Evolutionary conservation across 1,140 invertebrate species (phyloP), one percentile per base, ranked within the genome.

Genomic region (Orius insidiosus): DNA sequence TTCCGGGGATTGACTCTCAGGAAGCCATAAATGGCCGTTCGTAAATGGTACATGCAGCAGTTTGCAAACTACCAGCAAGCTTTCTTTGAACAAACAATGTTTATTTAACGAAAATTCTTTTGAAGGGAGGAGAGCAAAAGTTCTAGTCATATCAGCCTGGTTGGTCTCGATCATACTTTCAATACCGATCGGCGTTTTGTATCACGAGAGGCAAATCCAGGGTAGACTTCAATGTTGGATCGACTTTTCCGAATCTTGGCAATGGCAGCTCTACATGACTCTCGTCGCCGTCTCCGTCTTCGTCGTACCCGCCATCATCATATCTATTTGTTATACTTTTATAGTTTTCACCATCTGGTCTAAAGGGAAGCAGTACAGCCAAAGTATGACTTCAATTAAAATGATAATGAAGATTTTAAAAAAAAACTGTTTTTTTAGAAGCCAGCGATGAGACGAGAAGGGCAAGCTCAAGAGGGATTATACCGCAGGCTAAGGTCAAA

Each of bases 321-420:
- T 96, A 37, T 75, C 82, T 0, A 76, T 78, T 2, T 95, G 90
- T 59, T 95, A 95, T 63, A 74, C 80, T 7, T 75, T 93, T 49
- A 95, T n/a, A n/a, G 85, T 95, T 1, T 72, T 78, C 58, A 93
- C 89, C 2, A 94, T 96, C 51, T 92, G 86, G 86, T 77, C 82
- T 1, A 85, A 85, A 55, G 76, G 65, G 62, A 80, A 72, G 59
- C 68, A 67, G 31, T 66, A 72, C 34, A 42, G 49, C 15, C 40
- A 54, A 48, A 53, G 56, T 58, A 44, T 52, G 51, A 49, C 31
- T 9, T 15, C n/a, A n/a, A n/a, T n/a, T n/a, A n/a, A n/a, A n/a
- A n/a, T 24, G 34, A 42, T 18, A 46, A 46, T n/a, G 42, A 19
- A 24, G 24, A 16, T 42, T n/a, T n/a, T 13, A n/a, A 45, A 14